Evolutionary conservation across 2,888 invertebrate species (phyloP), one percentile per base, ranked within the genome.

Genomic region (Drosophila hamatofila): DNA sequence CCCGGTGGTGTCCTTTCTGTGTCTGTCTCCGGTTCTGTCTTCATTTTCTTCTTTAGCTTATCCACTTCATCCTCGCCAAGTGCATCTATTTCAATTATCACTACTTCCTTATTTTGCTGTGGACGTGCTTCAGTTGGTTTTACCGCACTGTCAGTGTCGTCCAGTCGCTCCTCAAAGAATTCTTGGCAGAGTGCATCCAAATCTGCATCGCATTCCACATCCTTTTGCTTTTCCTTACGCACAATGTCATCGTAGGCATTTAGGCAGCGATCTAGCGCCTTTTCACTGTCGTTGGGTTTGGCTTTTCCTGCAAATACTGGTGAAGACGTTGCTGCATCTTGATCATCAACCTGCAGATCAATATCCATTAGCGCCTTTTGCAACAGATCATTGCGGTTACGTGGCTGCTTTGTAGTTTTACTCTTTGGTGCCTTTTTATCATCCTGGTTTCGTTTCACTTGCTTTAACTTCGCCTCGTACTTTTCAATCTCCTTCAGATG

Each of bases 191-290:
- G 55, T 16, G 60, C 62, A 65, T 83, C 72, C 42, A 81, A 64
- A 1, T 81, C 81, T 0, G 35, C 69, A 7, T 79, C 79, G 25
- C 39, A 33, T 18, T 74, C 55, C 4, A 12, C 27, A 27, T 56
- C 16, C 3, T 59, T 30, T 3, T 59, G 58, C 14, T 76, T 65
- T 23, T 90, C 90, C 14, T 75, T 75, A 33, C 83, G 86, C 27
- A 90, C 52, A 37, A 90, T 82, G 49, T 84, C 88, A 61, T 90
- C 89, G 33, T 91, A 90, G 7, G 90, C 91, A 46, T 79, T 73
- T 23, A 91, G 72, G 35, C 91, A 85, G 27, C 91, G 79, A 64
- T 91, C 90, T n/a, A 91, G 68, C 0, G 90, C 90, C 35, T 74
- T 61, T 49, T 91, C 91, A 54, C 83, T 84, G 23, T 69, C 65